Evolutionary conservation across 1,140 invertebrate species (phyloP), one percentile per base, ranked within the genome.

Genomic region (Panulirus ornatus): DNA sequence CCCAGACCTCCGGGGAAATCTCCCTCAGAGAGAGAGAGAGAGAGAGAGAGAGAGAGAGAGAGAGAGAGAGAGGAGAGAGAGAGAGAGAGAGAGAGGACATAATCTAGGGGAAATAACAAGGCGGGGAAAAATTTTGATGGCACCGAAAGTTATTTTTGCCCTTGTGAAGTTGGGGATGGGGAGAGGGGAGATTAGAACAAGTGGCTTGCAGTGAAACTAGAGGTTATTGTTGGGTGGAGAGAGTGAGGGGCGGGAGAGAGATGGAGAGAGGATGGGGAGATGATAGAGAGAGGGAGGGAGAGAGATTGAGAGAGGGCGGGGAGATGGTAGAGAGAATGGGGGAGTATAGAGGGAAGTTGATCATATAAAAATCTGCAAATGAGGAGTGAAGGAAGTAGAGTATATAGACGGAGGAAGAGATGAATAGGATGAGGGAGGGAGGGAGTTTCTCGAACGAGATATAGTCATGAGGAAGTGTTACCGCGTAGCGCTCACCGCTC

Each of bases 261-360:
- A 73, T 27, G 36, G 34, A 73, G 73, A 42, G 36, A 44, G 73
- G n/a, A 40, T 22, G 38, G n/a, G 73, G 30, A 22, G 42, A 14
- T 42, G 36, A 40, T 36, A 40, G 38, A 42, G 14, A 76, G 73
- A 76, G 73, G 42, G 38, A 76, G 40, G 30, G 38, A 76, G 73
- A 42, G 11, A 22, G 73, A 42, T 14, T 6, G 38, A 19, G 42
- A 47, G 42, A 34, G n/a, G 9, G 78, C 1, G 34, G 47, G 51
- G 3, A 58, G 38, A 42, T n/a, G 14, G n/a, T 5, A 40, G 40
- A 30, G 42, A 30, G n/a, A 40, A 44, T 38, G 27, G 14, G 5
- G 76, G 22, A 42, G 27, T 38, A 22, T 0, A 22, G 30, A 40
- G 19, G 36, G 22, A 42, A 76, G 44, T 47, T n/a, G n/a, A n/a